Evolutionary conservation across 2,888 invertebrate genomes (phyloP), one percentile per base, ranked within the genome.

Genomic region (Cremastinae sp.): DNA sequence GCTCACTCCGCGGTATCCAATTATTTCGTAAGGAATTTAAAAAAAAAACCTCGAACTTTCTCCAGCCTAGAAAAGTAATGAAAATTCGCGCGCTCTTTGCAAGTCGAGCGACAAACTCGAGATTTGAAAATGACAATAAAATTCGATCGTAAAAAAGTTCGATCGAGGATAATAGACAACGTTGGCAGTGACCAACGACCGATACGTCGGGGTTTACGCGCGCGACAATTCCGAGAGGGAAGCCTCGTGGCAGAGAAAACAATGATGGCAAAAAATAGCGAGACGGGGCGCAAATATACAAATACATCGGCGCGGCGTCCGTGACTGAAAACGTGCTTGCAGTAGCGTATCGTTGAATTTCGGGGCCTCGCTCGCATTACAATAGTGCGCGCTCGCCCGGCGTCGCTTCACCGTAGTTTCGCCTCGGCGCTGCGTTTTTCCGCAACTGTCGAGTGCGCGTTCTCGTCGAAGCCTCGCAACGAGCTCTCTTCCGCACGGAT

Each of bases 361-460:
- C 9, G 34, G 8, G 66, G 68, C 49, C 66, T 38, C 62, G n/a
- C 45, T 16, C 28, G 28, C 12, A 20, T 14, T 54, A 51, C 20
- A 16, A 12, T 14, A n/a, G 49, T 51, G 64, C 64, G 64, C 64
- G 38, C 9, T 38, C 64, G 53, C 43, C 28, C 53, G 65, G 12
- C 51, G n/a, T n/a, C 12, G 41, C n/a, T 12, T 41, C 41, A 9
- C 41, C 41, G 12, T 12, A 12, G 12, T 41, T 45, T 34, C 22
- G 41, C 53, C 28, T 54, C 54, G 34, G 49, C 54, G 53, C 28
- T 12, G 36, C 51, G 45, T 59, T 56, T 70, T 54, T 66, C 61
- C 64, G 61, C 58, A 45, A 43, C 49, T 45, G 71, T 75, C 75
- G 78, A 51, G 74, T 71, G 68, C 66, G 66, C 71, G 78, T 56